These are phyloP conservation scores for Argyresthia albistria DNA, from an alignment of 2,888 invertebrate genomes.

Conservation along the genomic window DNA sequence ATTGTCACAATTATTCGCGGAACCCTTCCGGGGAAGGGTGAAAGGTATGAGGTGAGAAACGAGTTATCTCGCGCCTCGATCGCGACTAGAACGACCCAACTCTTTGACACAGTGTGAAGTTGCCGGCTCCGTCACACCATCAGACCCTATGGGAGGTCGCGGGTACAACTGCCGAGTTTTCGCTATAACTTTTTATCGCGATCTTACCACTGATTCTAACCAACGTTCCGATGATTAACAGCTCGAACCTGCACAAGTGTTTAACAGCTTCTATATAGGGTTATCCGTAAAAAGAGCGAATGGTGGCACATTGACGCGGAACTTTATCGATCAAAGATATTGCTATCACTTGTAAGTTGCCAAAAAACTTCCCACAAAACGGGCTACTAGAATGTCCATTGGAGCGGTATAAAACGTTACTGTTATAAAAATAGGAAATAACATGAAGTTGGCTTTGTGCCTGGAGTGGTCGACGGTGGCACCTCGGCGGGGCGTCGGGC, in stretches of 20 bases:
- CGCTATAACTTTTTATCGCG: constrained; percentile 55
- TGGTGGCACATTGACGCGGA: constrained; percentile 20
- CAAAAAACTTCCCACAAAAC: constrained; percentile 52
- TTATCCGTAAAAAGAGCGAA: constrained; percentile 15
- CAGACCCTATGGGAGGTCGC: constrained; percentile 37
- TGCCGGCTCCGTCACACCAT: constrained; percentile 28
- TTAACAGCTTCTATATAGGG: constrained; percentile 31
- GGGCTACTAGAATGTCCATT: constrained; percentile 46
- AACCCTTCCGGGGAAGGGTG: constrained; percentile 58
- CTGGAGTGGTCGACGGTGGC: constrained; percentile 30
- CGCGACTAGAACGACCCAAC: constrained; percentile 37
- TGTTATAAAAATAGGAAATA: constrained; percentile 59
- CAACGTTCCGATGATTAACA: constrained; percentile 35
- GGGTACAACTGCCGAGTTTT: constrained; percentile 33
- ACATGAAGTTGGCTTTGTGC: constrained; percentile 50
- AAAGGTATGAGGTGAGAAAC: constrained; percentile 67
- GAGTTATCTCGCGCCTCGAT: constrained; percentile 58
- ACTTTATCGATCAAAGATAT: constrained; percentile 1
- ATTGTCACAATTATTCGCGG: constrained; percentile 70
- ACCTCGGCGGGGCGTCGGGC: constrained; percentile 42
- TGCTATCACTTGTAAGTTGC: constrained; percentile 7
- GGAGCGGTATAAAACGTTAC: constrained; percentile 49
- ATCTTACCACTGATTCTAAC: constrained; percentile 39
- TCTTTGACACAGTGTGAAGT: constrained; percentile 64
- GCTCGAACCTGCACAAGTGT: constrained; percentile 21